These are phyloP conservation scores for Pseudomyrmex cubaensis DNA, from an alignment of 1,140 invertebrate genomes.

Conservation along the genomic window DNA sequence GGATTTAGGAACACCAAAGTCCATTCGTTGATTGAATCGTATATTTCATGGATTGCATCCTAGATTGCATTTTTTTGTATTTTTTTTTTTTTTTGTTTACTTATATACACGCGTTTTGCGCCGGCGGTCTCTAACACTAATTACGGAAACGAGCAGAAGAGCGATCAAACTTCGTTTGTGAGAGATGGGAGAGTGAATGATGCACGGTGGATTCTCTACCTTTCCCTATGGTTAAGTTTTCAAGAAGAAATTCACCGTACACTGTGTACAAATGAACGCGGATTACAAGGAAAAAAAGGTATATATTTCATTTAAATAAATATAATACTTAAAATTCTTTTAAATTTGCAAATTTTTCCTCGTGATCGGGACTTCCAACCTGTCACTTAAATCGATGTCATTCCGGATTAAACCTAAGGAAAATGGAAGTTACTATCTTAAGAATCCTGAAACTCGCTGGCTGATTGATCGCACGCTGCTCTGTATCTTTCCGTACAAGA, in stretches of 20 bases:
- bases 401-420: too few relatives aligned
- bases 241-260: slow-evolving; percentile 13
- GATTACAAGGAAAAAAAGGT: too few relatives aligned
- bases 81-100: background rate
- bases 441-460: background rate
- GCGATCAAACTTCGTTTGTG: slow-evolving; percentile 24
- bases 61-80: background rate
- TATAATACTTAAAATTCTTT: slow-evolving; percentile 35
- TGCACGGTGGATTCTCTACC: too few relatives aligned
- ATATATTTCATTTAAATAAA: background rate
- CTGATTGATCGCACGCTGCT: slow-evolving; percentile 3
- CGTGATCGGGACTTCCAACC: background rate
- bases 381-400: background rate
- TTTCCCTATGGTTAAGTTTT: background rate
- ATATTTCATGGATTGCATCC: slow-evolving; percentile 23
- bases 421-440: background rate
- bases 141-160: slow-evolving; percentile 10
- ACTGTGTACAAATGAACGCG: too few relatives aligned
- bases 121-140: slow-evolving; percentile 22
- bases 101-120: slow-evolving; percentile 22
- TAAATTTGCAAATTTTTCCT: background rate
- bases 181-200: background rate
- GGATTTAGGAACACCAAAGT: slow-evolving; percentile 51
- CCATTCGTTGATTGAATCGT: slow-evolving; percentile 13
- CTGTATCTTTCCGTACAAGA: background rate